Percentiles rank a stretch among this genome's conserved stretches.
These are phyloP conservation scores for Salvator merianae DNA, from an alignment of 2,113 vertebrate genomes.

Conservation along the genomic window DNA sequence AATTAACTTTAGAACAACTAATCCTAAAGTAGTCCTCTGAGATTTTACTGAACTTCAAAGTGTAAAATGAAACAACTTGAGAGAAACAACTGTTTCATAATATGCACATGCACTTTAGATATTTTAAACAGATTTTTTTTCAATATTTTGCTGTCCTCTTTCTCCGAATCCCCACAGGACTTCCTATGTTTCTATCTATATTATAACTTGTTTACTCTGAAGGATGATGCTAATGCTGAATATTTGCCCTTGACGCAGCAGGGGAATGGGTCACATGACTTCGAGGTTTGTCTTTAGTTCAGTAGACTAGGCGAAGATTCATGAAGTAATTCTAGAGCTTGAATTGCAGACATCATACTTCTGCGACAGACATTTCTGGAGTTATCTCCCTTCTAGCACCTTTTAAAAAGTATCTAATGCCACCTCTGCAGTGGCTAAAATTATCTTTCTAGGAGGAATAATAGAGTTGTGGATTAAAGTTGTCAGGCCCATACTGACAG, in stretches of 20 bases:
- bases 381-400: not conserved
- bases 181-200: not conserved
- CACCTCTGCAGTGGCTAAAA: not conserved
- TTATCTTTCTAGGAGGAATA: not conserved
- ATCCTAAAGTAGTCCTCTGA: not conserved
- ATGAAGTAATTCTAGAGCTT: not conserved
- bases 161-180: not conserved
- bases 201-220: not conserved
- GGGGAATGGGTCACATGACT: not conserved
- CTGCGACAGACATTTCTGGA: not conserved
- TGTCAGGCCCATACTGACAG: not conserved
- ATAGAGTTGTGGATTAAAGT: not conserved
- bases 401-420: not conserved
- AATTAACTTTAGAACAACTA: not conserved
- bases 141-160: conserved; percentile 22
- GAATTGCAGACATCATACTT: not conserved
- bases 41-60: conserved; percentile 12
- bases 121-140: not conserved
- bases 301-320: not conserved
- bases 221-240: not conserved
- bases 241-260: not conserved
- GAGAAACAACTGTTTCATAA: too few relatives aligned
- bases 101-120: not conserved
- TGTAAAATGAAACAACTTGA: not conserved
- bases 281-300: not conserved